Evolutionary conservation across 2,113 vertebrate species (phyloP).

Genomic region (Dipodomys spectabilis): DNA sequence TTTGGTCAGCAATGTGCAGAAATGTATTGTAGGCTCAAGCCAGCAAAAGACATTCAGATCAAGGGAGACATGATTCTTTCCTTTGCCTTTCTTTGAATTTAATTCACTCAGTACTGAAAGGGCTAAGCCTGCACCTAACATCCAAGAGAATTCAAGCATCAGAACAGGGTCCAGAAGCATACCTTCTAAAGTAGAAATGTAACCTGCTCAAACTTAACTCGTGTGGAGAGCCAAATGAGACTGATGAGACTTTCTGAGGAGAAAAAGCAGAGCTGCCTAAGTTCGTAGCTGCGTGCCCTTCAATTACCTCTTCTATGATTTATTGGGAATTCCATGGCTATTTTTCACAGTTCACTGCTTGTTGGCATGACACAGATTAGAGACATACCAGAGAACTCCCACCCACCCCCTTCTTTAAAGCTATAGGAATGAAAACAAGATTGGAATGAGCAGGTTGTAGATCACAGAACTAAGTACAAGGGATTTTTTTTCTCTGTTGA

Average conservation of each 20-base stretch:
- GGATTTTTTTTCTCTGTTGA: neutral
- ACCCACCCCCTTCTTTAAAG: constrained; percentile 52
- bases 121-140: neutral
- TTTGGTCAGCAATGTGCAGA: neutral
- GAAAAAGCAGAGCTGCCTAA: neutral
- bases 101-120: constrained; percentile 16
- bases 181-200: neutral
- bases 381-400: constrained; percentile 55
- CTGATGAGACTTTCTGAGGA: no score
- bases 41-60: constrained; percentile 24
- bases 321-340: constrained; percentile 63
- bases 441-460: constrained; percentile 7
- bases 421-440: constrained; percentile 63
- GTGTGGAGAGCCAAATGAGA: neutral
- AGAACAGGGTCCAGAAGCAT: neutral
- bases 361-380: constrained; percentile 67
- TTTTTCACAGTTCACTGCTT: constrained; percentile 75
- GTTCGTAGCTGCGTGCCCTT: constrained; percentile 45
- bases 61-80: neutral
- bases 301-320: constrained; percentile 59
- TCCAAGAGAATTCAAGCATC: neutral
- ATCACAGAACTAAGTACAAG: neutral
- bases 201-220: neutral
- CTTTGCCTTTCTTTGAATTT: constrained; percentile 19
- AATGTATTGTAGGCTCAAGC: neutral